Evolutionary conservation across 2,113 vertebrate genomes (phyloP).

Genomic region (Xyliphius kryptos): DNA sequence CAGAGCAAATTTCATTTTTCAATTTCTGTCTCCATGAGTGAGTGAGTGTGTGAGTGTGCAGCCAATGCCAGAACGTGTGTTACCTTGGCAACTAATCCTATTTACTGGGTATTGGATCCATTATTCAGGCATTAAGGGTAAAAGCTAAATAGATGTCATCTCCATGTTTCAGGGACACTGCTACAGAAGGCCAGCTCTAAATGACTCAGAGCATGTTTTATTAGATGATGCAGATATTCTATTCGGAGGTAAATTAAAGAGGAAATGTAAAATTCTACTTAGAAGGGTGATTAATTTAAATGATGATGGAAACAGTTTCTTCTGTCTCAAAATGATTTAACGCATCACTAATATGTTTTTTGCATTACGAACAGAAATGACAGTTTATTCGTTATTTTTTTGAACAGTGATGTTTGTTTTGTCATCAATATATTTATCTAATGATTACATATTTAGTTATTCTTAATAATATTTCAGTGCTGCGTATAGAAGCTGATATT

Average conservation of each 20-base stretch:
- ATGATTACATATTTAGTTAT: too few relatives aligned
- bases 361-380: neutral
- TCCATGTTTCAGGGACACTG: conserved; percentile 51
- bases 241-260: conserved; percentile 5
- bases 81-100: conserved; percentile 67
- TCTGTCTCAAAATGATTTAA: neutral
- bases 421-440: too few relatives aligned
- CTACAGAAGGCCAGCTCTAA: conserved; percentile 10
- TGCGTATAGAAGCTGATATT: too few relatives aligned
- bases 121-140: conserved; percentile 58
- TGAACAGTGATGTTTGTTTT: too few relatives aligned
- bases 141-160: conserved; percentile 59
- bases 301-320: neutral
- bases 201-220: conserved; percentile 20
- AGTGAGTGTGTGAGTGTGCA: conserved; percentile 31
- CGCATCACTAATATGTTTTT: neutral
- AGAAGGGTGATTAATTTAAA: neutral
- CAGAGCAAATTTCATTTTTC: conserved; percentile 41
- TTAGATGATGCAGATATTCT: conserved; percentile 17
- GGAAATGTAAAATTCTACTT: conserved; percentile 6
- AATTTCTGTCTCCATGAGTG: conserved; percentile 39
- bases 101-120: conserved; percentile 58
- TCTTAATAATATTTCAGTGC: too few relatives aligned
- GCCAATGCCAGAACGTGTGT: conserved; percentile 46
- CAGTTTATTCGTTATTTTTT: neutral